These are phyloP conservation scores for Phalacrocorax pelagicus DNA, from an alignment of 2,113 vertebrate genomes.

Conservation along the genomic window DNA sequence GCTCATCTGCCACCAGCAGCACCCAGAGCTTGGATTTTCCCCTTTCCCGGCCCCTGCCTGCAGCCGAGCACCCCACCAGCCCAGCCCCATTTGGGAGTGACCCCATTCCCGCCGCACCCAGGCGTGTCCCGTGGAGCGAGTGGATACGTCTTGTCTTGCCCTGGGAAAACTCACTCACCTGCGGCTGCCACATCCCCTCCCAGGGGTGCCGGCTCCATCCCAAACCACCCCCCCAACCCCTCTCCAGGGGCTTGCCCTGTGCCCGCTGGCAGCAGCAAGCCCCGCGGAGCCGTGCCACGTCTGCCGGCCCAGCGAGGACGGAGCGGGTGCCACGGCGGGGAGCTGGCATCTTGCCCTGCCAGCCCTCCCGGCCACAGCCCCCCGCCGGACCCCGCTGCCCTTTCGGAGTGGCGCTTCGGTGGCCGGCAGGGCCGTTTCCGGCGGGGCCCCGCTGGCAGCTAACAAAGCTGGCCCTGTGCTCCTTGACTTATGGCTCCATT, in stretches of 20 bases:
- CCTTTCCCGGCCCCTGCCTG: background rate
- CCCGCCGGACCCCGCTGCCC: background rate
- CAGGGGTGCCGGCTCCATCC: background rate
- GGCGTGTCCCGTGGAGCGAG: accelerated
- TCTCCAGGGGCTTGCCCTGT: background rate
- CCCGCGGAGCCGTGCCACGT: accelerated
- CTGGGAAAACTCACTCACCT: background rate
- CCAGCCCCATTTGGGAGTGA: background rate
- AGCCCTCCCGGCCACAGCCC: background rate
- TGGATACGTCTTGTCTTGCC: background rate
- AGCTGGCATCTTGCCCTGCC: background rate
- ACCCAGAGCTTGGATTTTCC: background rate
- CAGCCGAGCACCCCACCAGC: background rate
- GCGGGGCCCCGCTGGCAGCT: background rate
- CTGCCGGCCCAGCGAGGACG: accelerated
- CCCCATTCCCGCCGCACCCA: background rate
- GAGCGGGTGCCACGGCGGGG: accelerated
- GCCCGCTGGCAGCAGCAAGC: background rate
- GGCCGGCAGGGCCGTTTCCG: background rate
- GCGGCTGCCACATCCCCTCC: background rate
- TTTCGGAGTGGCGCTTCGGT: background rate
- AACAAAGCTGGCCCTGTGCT: slow-evolving; percentile 52
- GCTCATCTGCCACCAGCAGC: background rate
- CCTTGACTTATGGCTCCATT: slow-evolving; percentile 44
- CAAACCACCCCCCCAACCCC: background rate